These are phyloP conservation scores for Drosophila longiperda DNA, from an alignment of 2,888 invertebrate species.

Conservation along the genomic window DNA sequence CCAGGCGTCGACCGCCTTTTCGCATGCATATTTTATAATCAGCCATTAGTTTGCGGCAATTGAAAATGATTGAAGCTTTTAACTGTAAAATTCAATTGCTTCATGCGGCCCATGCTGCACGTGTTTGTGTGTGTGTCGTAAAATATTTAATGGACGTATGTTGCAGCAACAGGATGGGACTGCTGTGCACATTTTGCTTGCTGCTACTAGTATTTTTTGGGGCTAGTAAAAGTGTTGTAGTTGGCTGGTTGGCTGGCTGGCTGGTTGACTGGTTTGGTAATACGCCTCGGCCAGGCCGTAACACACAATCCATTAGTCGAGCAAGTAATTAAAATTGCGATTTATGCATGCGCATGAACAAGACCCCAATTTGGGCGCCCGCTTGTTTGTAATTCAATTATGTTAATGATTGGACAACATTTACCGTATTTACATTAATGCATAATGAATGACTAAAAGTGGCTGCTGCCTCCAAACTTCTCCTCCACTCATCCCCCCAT, in stretches of 20 bases:
- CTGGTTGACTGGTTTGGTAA: neutral
- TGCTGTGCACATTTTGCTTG: slow-evolving; percentile 27
- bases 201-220: slow-evolving; percentile 21
- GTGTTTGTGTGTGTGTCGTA: slow-evolving; percentile 35
- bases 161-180: slow-evolving; percentile 9
- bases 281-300: slow-evolving; percentile 20
- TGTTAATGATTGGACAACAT: slow-evolving; percentile 85
- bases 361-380: slow-evolving; percentile 52
- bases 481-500: neutral
- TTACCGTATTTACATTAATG: slow-evolving; percentile 85
- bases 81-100: slow-evolving; percentile 79
- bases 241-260: slow-evolving; percentile 10
- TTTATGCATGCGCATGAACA: slow-evolving; percentile 72
- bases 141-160: slow-evolving; percentile 64
- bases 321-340: slow-evolving; percentile 79
- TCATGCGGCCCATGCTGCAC: slow-evolving; percentile 32
- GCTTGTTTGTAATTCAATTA: slow-evolving; percentile 84
- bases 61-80: slow-evolving; percentile 81
- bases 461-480: neutral
- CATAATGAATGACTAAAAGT: slow-evolving; percentile 82
- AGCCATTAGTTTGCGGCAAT: slow-evolving; percentile 81
- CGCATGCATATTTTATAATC: slow-evolving; percentile 80
- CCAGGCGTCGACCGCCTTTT: slow-evolving; percentile 45
- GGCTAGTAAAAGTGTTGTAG: slow-evolving; percentile 36
- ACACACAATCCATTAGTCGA: slow-evolving; percentile 74